A percentile compares a stretch with the other conserved stretches of the same genome.
These are phyloP conservation scores for Falco columbarius DNA, from an alignment of 2,797 vertebrate genomes.

Conservation along the genomic window DNA sequence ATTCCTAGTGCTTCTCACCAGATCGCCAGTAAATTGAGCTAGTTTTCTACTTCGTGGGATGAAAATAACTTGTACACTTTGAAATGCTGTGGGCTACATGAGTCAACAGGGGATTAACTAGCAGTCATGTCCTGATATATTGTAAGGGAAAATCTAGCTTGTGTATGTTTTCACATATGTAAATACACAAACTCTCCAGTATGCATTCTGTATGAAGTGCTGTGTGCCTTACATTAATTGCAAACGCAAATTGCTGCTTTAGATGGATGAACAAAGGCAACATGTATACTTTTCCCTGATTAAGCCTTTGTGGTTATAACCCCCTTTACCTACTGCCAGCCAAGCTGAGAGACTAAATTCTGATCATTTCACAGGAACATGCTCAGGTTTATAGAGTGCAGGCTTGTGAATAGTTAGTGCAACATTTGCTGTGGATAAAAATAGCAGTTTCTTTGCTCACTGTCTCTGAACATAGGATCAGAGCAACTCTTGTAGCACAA, in stretches of 20 bases:
- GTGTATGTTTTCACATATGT: neutral
- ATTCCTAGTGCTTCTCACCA: neutral
- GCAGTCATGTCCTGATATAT: neutral
- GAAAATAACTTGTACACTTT: neutral
- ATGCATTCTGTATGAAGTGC: neutral
- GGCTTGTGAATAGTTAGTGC: neutral
- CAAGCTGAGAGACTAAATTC: neutral
- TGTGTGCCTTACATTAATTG: accelerated
- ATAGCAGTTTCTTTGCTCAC: neutral
- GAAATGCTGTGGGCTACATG: neutral
- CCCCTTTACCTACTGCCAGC: neutral
- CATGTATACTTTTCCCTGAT: neutral
- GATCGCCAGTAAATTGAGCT: neutral
- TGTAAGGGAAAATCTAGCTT: neutral
- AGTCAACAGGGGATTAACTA: neutral
- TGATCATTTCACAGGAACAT: neutral
- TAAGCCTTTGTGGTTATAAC: neutral
- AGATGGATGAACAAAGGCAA: neutral
- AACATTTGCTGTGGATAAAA: neutral
- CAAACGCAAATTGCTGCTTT: neutral
- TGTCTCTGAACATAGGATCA: neutral
- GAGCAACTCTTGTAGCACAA: neutral
- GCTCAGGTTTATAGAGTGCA: neutral
- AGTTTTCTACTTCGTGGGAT: neutral
- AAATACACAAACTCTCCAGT: neutral